phyloP scores from a whole-genome alignment of 2,888 invertebrate genomes.

The Tipula helvola region DNA sequence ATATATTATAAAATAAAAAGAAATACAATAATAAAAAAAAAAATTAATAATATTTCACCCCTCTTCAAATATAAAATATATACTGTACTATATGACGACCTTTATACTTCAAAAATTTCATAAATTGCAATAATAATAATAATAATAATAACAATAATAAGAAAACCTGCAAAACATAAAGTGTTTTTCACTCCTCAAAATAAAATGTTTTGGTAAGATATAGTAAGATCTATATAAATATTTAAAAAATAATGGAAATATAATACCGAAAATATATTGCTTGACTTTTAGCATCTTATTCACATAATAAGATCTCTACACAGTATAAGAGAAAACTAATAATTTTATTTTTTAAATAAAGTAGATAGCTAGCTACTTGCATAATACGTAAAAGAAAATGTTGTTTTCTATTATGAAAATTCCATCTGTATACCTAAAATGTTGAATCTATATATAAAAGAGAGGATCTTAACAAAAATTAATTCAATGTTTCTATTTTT shows the following conservation, averaged over 20 bases:
- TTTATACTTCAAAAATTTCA: background rate
- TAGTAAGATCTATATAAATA: background rate
- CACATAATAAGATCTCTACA: background rate
- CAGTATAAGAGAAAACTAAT: background rate
- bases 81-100: background rate
- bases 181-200: background rate
- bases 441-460: background rate
- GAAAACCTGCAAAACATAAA: background rate
- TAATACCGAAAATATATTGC: background rate
- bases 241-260: background rate
- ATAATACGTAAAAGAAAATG: background rate
- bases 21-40: background rate
- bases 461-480: background rate
- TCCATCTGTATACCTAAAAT: background rate
- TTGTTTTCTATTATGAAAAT: background rate
- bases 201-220: background rate
- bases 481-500: background rate
- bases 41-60: background rate
- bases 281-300: slow-evolving; percentile 4
- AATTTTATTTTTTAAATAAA: background rate
- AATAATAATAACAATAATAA: background rate
- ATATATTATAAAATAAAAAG: background rate
- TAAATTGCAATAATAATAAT: background rate
- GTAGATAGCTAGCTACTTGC: background rate
- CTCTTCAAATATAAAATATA: background rate